Percentiles rank a stretch among this genome's conserved stretches.
Evolutionary conservation across 2,113 vertebrate genomes (phyloP).

Genomic region (Scatophagus argus): DNA sequence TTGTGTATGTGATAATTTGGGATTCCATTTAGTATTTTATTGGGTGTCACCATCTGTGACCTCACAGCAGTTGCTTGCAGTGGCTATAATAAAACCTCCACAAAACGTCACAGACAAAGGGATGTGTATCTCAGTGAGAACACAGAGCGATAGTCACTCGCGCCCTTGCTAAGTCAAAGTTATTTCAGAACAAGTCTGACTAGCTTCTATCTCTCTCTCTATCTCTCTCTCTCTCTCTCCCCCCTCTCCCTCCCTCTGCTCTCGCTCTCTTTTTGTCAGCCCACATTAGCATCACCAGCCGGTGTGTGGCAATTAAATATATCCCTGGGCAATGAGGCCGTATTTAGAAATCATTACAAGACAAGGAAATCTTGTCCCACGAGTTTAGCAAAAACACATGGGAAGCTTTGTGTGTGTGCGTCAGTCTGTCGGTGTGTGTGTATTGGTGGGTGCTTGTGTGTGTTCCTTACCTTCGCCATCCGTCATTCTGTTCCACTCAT

Average conservation of each 20-base stretch:
- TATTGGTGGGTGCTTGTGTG: constrained; percentile 6
- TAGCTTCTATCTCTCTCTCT: constrained; percentile 26
- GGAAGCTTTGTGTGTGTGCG: constrained; percentile 27
- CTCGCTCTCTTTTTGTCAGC: constrained; percentile 72
- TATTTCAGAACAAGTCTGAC: constrained; percentile 65
- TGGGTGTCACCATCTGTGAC: too few relatives aligned
- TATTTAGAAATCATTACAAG: constrained; percentile 86
- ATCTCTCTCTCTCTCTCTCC: constrained; percentile 44
- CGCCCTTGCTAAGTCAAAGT: constrained; percentile 69
- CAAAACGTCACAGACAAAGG: constrained; percentile 3
- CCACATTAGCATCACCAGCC: constrained; percentile 81
- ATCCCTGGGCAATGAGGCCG: constrained; percentile 78
- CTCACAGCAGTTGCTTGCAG: constrained; percentile 29
- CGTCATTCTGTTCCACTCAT: constrained; percentile 58
- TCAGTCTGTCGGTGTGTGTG: constrained; percentile 7
- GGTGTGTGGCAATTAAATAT: constrained; percentile 82
- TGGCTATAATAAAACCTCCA: background rate
- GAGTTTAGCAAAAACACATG: constrained; percentile 65
- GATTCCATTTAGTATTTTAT: too few relatives aligned
- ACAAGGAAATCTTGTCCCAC: constrained; percentile 73
- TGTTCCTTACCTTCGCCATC: constrained; percentile 43
- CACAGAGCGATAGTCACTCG: constrained; percentile 36
- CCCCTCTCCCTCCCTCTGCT: constrained; percentile 34
- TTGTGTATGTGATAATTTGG: background rate
- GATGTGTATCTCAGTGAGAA: constrained; percentile 23